Conservation (phyloP, 2,888 invertebrate species). For the Abrostola triplasia region DNA sequence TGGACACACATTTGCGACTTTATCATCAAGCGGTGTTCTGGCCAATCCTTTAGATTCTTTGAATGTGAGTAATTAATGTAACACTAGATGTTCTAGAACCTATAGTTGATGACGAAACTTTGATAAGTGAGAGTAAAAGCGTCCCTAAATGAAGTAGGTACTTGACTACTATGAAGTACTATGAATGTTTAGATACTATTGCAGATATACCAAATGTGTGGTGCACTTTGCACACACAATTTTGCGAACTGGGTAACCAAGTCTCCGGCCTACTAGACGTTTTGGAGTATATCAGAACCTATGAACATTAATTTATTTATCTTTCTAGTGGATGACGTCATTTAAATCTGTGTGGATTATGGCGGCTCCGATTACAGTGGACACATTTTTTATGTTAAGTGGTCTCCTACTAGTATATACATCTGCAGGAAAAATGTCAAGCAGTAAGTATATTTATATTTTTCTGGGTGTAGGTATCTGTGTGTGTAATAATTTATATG, state of each 20-base stretch:
- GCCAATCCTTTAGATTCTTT: constrained; percentile 64
- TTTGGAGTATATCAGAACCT: background rate
- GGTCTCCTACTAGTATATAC: constrained; percentile 77
- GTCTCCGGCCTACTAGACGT: too few species aligned
- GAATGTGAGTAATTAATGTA: constrained; percentile 55
- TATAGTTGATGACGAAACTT: too few species aligned
- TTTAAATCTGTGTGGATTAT: constrained; percentile 74
- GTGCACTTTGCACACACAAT: too few species aligned
- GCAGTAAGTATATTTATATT: constrained; percentile 62
- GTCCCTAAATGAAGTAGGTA: too few species aligned
- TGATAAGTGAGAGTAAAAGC: too few species aligned
- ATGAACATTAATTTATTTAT: constrained; percentile 1
- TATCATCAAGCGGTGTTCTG: constrained; percentile 46
- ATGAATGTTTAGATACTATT: too few species aligned
- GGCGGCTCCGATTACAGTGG: constrained; percentile 86
- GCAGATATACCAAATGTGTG: too few species aligned
- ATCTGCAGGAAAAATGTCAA: constrained; percentile 69
- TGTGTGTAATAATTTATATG: too few species aligned
- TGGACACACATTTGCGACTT: constrained; percentile 72
- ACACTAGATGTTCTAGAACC: too few species aligned
- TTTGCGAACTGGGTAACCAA: too few species aligned
- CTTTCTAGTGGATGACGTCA: constrained; percentile 73
- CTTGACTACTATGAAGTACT: too few species aligned
- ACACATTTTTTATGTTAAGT: constrained; percentile 88
- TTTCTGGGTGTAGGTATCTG: too few species aligned